Evolutionary conservation across 2,888 invertebrate species (phyloP).

Genomic region (Adelphocoris suturalis): DNA sequence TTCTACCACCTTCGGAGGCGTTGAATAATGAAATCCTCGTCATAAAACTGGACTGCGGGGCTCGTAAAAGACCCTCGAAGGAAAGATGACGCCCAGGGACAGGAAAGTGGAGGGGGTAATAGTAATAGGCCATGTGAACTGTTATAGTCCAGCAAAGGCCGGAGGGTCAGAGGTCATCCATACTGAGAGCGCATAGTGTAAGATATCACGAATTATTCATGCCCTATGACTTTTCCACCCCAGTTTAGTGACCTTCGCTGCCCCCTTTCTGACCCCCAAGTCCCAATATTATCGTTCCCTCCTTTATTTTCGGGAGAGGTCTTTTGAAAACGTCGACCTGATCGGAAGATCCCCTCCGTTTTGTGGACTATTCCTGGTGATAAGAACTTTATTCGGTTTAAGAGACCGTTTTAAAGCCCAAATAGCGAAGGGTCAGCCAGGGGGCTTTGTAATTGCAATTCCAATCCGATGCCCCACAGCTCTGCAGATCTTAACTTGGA

Average conservation of each 20-base stretch:
- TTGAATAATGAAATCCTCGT: slow-evolving; percentile 67
- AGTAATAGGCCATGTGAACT: slow-evolving; percentile 65
- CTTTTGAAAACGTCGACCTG: slow-evolving; percentile 18
- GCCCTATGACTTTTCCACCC: slow-evolving; percentile 66
- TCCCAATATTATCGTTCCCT: slow-evolving; percentile 62
- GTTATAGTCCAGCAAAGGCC: slow-evolving; percentile 47
- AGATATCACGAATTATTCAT: slow-evolving; percentile 69
- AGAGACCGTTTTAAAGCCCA: slow-evolving; percentile 27
- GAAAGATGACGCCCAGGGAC: slow-evolving; percentile 29
- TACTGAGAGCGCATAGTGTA: slow-evolving; percentile 26
- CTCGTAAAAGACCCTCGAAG: slow-evolving; percentile 57
- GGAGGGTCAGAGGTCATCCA: slow-evolving; percentile 59
- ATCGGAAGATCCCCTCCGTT: neutral
- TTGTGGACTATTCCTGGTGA: neutral
- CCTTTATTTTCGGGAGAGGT: slow-evolving; percentile 41
- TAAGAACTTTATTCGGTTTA: slow-evolving; percentile 59
- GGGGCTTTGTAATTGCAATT: neutral
- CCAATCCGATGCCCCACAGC: neutral
- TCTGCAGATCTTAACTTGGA: too few species aligned
- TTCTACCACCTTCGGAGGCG: slow-evolving; percentile 43
- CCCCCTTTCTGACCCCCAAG: slow-evolving; percentile 39
- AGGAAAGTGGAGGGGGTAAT: slow-evolving; percentile 44
- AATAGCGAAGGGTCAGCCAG: neutral
- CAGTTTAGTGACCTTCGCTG: slow-evolving; percentile 67
- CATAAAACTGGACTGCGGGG: slow-evolving; percentile 66